Evolutionary conservation across 2,797 vertebrate species (phyloP).

Genomic region (Acanthiza pusilla): DNA sequence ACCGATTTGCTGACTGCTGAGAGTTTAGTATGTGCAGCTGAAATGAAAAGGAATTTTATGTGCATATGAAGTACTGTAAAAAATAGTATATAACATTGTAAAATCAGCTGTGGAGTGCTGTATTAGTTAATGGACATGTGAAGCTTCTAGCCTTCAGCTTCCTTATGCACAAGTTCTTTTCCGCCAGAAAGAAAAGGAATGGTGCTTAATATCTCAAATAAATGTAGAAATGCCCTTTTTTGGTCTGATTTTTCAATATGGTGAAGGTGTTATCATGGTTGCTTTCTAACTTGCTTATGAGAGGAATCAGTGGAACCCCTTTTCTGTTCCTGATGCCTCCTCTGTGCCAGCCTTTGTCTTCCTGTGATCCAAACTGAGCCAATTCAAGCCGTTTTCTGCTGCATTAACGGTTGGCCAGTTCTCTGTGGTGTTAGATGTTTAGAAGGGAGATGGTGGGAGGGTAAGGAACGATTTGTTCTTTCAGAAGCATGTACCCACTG

Average conservation of each 20-base stretch:
- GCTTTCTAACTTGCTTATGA: not conserved
- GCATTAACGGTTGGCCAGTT: not conserved
- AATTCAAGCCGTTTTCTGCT: not conserved
- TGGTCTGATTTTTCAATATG: conserved; percentile 34
- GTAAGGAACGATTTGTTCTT: not conserved
- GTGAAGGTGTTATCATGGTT: not conserved
- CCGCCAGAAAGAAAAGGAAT: conserved; percentile 51
- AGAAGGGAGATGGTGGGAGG: not conserved
- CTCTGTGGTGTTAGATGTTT: not conserved
- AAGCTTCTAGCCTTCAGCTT: conserved; percentile 44
- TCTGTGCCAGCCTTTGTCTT: not conserved
- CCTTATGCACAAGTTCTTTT: conserved; percentile 47
- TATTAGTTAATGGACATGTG: conserved; percentile 42
- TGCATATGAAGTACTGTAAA: conserved; percentile 60
- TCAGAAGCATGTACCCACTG: not conserved
- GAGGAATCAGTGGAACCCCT: not conserved
- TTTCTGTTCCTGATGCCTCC: not conserved
- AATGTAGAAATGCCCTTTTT: conserved; percentile 49
- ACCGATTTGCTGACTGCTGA: conserved; percentile 21
- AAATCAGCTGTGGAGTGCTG: conserved; percentile 54
- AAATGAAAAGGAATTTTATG: conserved; percentile 42
- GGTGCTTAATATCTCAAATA: conserved; percentile 60
- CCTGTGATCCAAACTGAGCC: not conserved
- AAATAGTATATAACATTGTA: conserved; percentile 54
- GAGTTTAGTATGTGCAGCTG: conserved; percentile 41